Conservation (phyloP, 2,888 invertebrate genomes). For the Cheilosia variabilis region DNA sequence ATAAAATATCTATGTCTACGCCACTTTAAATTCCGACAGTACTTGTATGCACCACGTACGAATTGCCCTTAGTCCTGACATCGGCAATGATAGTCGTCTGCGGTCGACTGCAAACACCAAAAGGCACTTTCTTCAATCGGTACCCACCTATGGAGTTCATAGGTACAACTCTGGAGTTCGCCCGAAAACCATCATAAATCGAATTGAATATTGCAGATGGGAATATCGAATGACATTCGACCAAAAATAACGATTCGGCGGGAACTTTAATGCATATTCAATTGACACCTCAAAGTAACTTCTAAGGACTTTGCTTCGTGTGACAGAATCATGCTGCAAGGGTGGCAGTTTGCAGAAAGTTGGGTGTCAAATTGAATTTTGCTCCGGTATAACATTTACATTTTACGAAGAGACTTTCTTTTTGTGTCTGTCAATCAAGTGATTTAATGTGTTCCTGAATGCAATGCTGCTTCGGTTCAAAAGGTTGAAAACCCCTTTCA, state of each 20-base stretch:
- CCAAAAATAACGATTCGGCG: slow-evolving; percentile 57
- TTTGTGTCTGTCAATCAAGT: slow-evolving; percentile 70
- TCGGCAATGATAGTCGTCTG: slow-evolving; percentile 30
- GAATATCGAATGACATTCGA: slow-evolving; percentile 57
- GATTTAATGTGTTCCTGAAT: slow-evolving; percentile 45
- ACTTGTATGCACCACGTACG: slow-evolving; percentile 43
- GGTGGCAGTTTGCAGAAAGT: slow-evolving; percentile 15
- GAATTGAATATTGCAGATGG: slow-evolving; percentile 62
- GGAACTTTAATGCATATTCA: slow-evolving; percentile 70
- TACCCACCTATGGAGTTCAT: not conserved
- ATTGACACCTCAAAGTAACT: slow-evolving; percentile 67
- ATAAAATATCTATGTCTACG: slow-evolving; percentile 48
- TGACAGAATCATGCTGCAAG: slow-evolving; percentile 20
- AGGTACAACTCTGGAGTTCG: not conserved
- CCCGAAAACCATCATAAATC: slow-evolving; percentile 60
- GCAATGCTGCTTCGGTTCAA: slow-evolving; percentile 26
- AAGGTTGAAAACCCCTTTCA: slow-evolving; percentile 50
- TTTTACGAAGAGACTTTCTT: slow-evolving; percentile 54
- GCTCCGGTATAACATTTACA: slow-evolving; percentile 49
- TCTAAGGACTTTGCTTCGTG: slow-evolving; percentile 13
- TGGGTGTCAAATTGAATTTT: slow-evolving; percentile 50
- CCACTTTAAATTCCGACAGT: slow-evolving; percentile 37
- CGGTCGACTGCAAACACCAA: slow-evolving; percentile 35
- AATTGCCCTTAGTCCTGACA: slow-evolving; percentile 21
- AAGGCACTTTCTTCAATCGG: slow-evolving; percentile 28